Base-by-base conservation (phyloP, 2,113 vertebrate species). In the Burhinus bistriatus region DNA sequence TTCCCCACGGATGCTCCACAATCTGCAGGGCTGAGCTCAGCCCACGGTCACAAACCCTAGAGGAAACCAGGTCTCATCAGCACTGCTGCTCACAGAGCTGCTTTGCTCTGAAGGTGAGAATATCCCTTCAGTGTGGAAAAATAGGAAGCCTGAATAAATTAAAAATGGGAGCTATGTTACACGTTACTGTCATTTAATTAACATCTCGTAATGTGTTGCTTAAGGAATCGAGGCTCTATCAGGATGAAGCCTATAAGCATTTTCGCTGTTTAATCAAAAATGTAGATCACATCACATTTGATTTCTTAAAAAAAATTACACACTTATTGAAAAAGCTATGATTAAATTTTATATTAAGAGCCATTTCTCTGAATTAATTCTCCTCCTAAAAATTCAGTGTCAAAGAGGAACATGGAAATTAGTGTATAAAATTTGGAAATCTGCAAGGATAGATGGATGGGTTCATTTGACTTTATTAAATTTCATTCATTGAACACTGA, bases 161-260 rank as follows among this genome's bases (percentile, higher is more conserved):
- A 97, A 96, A 97, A 96, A 64, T 1, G 2, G 70, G 85, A 96
- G 93, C 94, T 95, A 40, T 92, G 95, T 97, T 97, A 95, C 97
- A 97, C 91, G 18, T 97, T 97, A 95, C 96, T 96, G 95, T 96
- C 96, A 96, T 97, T 95, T 97, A 97, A 98, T 98, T 98, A 97
- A 93, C 86, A 94, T 97, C 88, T 96, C 95, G 94, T 96, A 97
- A 97, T 96, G 93, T 96, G 72, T 92, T 96, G 92, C 94, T 96
- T 96, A 96, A 97, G 94, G 91, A 98, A 97, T 92, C 90, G 90
- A 91, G 86, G 90, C 88, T 96, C 77, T 93, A 95, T 96, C 94
- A 90, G 64, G 66, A 95, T 90, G 95, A 96, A 94, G 88, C 87
- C 94, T 89, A 57, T 81, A 70, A 94, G 91, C 87, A 81, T 91